phyloP scores from a whole-genome alignment of 2,113 vertebrate species.

The Desmodus rotundus region DNA sequence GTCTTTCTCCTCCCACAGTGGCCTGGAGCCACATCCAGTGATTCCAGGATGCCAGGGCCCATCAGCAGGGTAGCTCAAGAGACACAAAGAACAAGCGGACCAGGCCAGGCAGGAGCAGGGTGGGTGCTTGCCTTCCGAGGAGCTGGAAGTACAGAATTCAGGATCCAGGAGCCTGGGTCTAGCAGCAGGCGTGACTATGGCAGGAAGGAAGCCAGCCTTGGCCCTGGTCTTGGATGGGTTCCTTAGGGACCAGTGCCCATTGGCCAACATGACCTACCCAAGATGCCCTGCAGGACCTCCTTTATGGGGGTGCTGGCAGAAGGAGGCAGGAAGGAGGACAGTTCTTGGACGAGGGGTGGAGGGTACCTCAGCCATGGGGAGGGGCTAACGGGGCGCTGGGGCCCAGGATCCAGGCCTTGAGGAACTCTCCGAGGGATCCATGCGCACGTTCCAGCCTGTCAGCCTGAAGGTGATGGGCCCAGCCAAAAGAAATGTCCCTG shows the following conservation, averaged over 20 bases:
- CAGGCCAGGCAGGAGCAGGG: not conserved
- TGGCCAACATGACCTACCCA: not conserved
- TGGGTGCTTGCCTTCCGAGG: not conserved
- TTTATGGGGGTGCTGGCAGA: not conserved
- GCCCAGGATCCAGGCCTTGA: not conserved
- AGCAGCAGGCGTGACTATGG: not conserved
- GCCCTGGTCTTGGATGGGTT: not conserved
- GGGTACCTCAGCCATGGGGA: not conserved
- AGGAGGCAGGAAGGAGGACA: not conserved
- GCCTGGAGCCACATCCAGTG: not conserved
- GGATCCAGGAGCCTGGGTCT: not conserved
- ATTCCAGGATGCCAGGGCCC: not conserved
- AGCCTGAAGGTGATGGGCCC: not conserved
- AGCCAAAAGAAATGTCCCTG: not conserved
- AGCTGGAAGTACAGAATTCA: not conserved
- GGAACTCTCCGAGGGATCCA: not conserved
- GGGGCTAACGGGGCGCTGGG: not conserved
- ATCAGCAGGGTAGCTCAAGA: not conserved
- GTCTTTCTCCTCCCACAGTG: accelerated
- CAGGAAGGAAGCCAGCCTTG: not conserved
- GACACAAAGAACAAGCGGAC: not conserved
- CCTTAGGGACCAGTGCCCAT: not conserved
- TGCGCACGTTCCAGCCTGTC: not conserved
- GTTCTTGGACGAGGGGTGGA: not conserved
- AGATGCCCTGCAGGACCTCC: not conserved